Percentiles rank a stretch among this genome's conserved stretches.
Conservation (phyloP, 2,797 vertebrate genomes). For the Taenioides sp. region DNA sequence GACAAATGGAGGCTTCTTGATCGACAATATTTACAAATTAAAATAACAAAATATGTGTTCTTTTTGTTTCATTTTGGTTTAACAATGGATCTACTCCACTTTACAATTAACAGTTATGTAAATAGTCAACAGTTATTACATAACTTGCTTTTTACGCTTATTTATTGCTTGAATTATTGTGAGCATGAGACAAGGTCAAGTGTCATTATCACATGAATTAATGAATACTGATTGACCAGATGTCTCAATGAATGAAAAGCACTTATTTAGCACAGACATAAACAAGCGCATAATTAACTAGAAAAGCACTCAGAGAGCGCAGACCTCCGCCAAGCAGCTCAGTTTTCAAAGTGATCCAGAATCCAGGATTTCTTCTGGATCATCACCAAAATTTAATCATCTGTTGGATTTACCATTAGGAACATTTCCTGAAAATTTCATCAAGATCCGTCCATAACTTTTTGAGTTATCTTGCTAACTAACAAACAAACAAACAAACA, state of each 20-base stretch:
- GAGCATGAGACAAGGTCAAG: constrained; percentile 20
- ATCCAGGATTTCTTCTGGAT: too few species aligned
- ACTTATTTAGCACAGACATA: constrained; percentile 10
- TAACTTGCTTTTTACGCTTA: background rate
- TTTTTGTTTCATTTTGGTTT: background rate
- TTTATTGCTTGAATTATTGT: background rate
- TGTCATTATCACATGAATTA: constrained; percentile 19
- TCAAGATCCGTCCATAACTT: too few species aligned
- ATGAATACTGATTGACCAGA: constrained; percentile 7
- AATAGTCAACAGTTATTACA: background rate
- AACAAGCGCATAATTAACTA: constrained; percentile 10
- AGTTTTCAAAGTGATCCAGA: too few species aligned
- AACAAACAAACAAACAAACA: too few species aligned
- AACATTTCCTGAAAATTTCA: too few species aligned
- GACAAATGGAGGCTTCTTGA: too few species aligned
- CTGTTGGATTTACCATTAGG: too few species aligned
- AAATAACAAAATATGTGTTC: background rate
- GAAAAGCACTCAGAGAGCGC: too few species aligned
- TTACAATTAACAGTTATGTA: background rate
- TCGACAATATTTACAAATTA: too few species aligned
- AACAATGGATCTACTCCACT: background rate
- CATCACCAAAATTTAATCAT: too few species aligned
- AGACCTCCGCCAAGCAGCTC: too few species aligned
- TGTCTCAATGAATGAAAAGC: constrained; percentile 28
- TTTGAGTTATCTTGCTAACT: too few species aligned